A percentile compares a stretch with the other conserved stretches of the same genome.
Evolutionary conservation across 1,140 invertebrate genomes (phyloP).

Genomic region (Drosophila pachea): DNA sequence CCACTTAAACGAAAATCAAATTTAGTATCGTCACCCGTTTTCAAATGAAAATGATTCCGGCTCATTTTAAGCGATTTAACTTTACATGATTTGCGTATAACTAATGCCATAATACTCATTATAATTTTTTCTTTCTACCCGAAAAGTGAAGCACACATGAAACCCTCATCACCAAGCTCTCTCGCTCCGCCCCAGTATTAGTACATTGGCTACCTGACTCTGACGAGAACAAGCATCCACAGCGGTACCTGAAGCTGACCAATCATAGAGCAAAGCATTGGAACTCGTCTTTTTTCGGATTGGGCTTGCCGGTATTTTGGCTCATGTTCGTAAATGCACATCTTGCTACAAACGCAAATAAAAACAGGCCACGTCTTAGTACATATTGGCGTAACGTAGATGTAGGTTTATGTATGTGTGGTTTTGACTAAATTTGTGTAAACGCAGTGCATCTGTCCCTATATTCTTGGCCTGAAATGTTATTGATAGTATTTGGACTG

Average conservation of each 20-base stretch:
- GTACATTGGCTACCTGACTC: constrained; percentile 23
- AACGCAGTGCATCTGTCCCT: not conserved
- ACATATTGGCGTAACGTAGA: not conserved
- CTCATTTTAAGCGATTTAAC: constrained; percentile 30
- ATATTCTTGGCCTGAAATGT: constrained; percentile 33
- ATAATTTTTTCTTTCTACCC: constrained; percentile 15
- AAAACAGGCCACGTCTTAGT: not conserved
- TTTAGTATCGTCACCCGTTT: not conserved
- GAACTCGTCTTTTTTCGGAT: constrained; percentile 16
- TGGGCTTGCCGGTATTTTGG: constrained; percentile 1
- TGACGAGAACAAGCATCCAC: constrained; percentile 27
- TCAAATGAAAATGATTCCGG: constrained; percentile 6
- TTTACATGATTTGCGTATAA: constrained; percentile 20
- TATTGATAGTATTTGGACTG: constrained; percentile 38
- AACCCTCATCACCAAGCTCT: constrained; percentile 7
- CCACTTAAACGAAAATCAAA: constrained; percentile 11
- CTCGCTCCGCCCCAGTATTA: constrained; percentile 47
- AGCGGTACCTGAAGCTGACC: constrained; percentile 18
- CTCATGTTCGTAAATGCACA: too few species aligned
- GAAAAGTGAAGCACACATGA: constrained; percentile 13
- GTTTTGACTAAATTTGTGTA: not conserved
- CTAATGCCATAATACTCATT: constrained; percentile 25
- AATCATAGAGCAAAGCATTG: constrained; percentile 32
- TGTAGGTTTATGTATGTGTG: not conserved
- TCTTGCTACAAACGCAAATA: too few species aligned